phyloP scores from a whole-genome alignment of 2,113 vertebrate species.

The Struthio camelus region DNA sequence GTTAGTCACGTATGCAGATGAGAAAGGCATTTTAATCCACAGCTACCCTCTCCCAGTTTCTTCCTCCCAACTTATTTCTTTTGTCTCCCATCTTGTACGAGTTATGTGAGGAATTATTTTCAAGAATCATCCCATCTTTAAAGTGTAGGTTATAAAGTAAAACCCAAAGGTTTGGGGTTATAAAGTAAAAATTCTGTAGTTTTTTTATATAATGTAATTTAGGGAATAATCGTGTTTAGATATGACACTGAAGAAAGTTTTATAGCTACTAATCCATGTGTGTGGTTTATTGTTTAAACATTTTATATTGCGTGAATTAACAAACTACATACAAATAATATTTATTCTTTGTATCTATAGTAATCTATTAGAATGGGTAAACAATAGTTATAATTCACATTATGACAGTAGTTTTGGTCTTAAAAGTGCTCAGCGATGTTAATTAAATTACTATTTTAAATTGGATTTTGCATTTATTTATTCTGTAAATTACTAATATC shows the following conservation, averaged over 20 bases:
- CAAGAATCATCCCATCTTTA: not conserved
- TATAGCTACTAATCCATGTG: not conserved
- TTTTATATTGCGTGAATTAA: not conserved
- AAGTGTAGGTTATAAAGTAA: not conserved
- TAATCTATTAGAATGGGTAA: not conserved
- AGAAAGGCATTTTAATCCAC: not conserved
- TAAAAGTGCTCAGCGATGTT: slow-evolving; percentile 42
- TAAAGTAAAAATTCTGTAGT: not conserved
- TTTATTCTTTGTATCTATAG: not conserved
- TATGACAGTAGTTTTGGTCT: not conserved
- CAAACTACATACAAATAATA: not conserved
- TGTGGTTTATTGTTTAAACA: not conserved
- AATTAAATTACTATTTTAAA: slow-evolving; percentile 9
- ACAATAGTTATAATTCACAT: not conserved
- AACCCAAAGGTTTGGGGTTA: too few species aligned
- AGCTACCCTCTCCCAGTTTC: not conserved
- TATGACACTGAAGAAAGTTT: not conserved
- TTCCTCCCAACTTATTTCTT: not conserved
- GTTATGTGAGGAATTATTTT: not conserved
- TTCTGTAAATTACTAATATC: not conserved
- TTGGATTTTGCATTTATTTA: not conserved
- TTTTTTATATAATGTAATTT: not conserved
- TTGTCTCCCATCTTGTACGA: not conserved
- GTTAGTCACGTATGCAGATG: not conserved
- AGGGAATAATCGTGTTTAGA: not conserved